Conservation (phyloP, 30 jellyfish, hydroid and myxozoan genomes). For the Nemopilema nomurai region DNA sequence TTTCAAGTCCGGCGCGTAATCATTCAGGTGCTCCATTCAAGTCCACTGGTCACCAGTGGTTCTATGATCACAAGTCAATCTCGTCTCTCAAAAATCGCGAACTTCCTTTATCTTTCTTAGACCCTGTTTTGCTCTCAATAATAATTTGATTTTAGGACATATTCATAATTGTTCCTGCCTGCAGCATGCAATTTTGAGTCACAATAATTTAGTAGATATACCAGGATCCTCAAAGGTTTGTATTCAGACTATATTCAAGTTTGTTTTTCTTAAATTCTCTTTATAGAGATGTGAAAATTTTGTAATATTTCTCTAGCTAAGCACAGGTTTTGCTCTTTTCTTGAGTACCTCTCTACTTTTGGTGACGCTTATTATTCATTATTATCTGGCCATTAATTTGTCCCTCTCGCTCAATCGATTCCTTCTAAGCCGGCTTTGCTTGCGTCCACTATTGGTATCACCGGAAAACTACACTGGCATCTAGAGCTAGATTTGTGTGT, state of each 20-base stretch:
- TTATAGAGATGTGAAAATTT: no score
- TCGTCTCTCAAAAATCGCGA: slow-evolving; percentile 21
- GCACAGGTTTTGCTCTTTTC: no score
- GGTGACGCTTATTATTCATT: no score
- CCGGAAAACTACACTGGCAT: no score
- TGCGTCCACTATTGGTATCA: neutral
- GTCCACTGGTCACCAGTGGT: slow-evolving; percentile 69
- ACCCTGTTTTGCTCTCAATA: slow-evolving; percentile 3
- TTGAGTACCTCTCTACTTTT: no score
- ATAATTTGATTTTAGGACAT: slow-evolving; percentile 5
- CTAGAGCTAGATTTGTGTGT: no score
- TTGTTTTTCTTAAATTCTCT: neutral
- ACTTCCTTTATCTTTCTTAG: neutral
- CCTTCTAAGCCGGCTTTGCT: neutral
- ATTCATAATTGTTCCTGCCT: neutral
- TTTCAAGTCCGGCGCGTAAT: slow-evolving; percentile 43
- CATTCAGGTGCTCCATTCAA: slow-evolving; percentile 51
- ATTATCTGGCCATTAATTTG: neutral
- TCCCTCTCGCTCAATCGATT: neutral
- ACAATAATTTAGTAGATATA: neutral
- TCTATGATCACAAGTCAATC: slow-evolving; percentile 41
- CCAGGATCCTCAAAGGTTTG: neutral
- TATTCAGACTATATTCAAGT: neutral
- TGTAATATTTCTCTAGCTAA: no score
- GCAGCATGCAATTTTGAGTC: slow-evolving; percentile 13